phyloP scores from a whole-genome alignment of 1,140 invertebrate species.

The Oncopeltus fasciatus region DNA sequence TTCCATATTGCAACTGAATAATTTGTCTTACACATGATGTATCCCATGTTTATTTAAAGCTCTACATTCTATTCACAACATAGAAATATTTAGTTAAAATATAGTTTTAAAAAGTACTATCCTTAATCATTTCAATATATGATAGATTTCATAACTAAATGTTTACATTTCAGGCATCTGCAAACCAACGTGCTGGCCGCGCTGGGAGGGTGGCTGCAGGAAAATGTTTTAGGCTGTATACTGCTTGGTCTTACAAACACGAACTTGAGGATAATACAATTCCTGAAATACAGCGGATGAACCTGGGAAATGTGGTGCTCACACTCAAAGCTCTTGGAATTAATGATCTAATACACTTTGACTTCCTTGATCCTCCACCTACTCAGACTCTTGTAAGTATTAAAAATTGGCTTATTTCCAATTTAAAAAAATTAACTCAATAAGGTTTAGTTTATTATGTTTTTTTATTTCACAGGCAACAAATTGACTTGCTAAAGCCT shows the following conservation, averaged over 20 bases:
- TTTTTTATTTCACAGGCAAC: too few relatives aligned
- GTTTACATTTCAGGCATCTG: conserved; percentile 59
- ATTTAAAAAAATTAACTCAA: too few relatives aligned
- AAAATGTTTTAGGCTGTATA: conserved; percentile 96
- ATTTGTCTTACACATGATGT: too few relatives aligned
- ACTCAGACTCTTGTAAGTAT: conserved; percentile 81
- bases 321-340: conserved; percentile 94
- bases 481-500: too few relatives aligned
- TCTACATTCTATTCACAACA: too few relatives aligned
- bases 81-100: too few relatives aligned
- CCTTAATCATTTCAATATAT: too few relatives aligned
- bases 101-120: too few relatives aligned
- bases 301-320: conserved; percentile 93
- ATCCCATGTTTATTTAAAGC: too few relatives aligned
- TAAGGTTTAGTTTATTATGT: too few relatives aligned
- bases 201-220: conserved; percentile 87
- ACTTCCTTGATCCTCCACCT: conserved; percentile 95
- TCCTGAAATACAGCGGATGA: conserved; percentile 95
- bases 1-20: too few relatives aligned
- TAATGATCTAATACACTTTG: conserved; percentile 95
- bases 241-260: conserved; percentile 92
- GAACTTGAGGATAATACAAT: conserved; percentile 96
- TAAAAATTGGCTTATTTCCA: neutral
- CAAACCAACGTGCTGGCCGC: conserved; percentile 84
- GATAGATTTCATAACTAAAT: too few relatives aligned